A percentile compares a stretch with the other conserved stretches of the same genome.
These are phyloP conservation scores for Propithecus coquereli DNA, from an alignment of 2,113 vertebrate genomes.

Conservation along the genomic window DNA sequence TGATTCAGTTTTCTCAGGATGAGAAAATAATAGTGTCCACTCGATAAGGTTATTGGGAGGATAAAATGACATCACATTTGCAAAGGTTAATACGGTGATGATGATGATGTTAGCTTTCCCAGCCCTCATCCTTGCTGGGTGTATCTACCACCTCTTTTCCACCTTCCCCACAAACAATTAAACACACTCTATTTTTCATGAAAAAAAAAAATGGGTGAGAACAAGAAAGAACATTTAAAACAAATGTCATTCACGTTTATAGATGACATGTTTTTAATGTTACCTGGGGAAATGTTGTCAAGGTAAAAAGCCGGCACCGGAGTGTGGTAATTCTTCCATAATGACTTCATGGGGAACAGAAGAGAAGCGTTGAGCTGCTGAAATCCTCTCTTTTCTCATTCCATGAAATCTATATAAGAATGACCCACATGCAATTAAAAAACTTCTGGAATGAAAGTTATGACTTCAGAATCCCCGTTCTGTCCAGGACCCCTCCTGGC, in stretches of 20 bases:
- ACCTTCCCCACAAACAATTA: not conserved
- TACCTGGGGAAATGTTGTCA: slow-evolving; percentile 47
- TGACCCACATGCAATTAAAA: not conserved
- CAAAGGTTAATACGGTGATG: not conserved
- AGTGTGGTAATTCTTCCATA: not conserved
- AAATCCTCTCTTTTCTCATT: not conserved
- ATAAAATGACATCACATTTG: not conserved
- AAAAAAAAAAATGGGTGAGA: slow-evolving; percentile 25
- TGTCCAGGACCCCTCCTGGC: fast-evolving
- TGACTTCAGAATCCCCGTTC: not conserved
- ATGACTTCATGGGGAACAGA: not conserved
- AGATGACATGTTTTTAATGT: slow-evolving; percentile 40
- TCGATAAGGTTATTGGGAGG: not conserved
- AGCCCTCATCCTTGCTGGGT: not conserved
- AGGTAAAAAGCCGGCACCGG: not conserved
- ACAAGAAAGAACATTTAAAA: slow-evolving; percentile 24
- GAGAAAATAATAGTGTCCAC: not conserved
- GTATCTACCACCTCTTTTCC: fast-evolving
- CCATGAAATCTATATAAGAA: not conserved
- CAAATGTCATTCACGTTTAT: slow-evolving; percentile 33
- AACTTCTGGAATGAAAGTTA: not conserved
- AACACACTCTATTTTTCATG: not conserved
- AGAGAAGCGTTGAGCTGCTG: not conserved
- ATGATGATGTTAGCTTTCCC: not conserved
- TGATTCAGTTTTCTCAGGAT: not conserved